Evolutionary conservation across 2,113 vertebrate genomes (phyloP).

Genomic region (Emydura subglobosa): DNA sequence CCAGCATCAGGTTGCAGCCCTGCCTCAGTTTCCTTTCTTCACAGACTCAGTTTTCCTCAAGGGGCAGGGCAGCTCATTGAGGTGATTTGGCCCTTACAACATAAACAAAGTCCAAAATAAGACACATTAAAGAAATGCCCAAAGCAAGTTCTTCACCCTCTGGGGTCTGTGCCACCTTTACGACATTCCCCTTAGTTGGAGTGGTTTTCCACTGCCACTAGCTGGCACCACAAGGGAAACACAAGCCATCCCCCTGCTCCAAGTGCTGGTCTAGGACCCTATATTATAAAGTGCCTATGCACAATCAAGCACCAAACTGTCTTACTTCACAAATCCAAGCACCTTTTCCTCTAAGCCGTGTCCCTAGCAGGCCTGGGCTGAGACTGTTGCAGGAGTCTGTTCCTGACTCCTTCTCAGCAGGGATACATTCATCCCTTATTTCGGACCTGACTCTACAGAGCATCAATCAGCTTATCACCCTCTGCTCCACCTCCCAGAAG

Average conservation of each 20-base stretch:
- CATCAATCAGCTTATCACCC: neutral
- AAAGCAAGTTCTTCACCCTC: no score
- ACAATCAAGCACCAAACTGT: neutral
- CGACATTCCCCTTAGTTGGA: neutral
- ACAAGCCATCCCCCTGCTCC: no score
- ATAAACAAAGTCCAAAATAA: no score
- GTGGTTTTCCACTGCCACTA: no score
- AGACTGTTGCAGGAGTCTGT: fast-evolving
- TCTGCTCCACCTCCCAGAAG: neutral
- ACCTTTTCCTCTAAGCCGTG: neutral
- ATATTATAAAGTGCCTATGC: neutral
- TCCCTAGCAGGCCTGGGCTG: neutral
- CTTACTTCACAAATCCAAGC: neutral
- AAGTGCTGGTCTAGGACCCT: neutral
- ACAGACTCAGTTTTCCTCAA: neutral
- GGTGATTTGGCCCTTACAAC: no score
- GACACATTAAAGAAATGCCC: no score
- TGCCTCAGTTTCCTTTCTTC: neutral
- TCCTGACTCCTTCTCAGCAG: neutral
- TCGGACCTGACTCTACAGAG: neutral
- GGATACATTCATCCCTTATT: neutral
- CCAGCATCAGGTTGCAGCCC: no score
- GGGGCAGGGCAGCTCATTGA: no score
- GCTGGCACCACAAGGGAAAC: no score
- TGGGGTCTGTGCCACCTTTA: neutral